Evolutionary conservation across 2,888 invertebrate species (phyloP), one percentile per base, ranked within the genome.

Genomic region (Thelaira solivaga): DNA sequence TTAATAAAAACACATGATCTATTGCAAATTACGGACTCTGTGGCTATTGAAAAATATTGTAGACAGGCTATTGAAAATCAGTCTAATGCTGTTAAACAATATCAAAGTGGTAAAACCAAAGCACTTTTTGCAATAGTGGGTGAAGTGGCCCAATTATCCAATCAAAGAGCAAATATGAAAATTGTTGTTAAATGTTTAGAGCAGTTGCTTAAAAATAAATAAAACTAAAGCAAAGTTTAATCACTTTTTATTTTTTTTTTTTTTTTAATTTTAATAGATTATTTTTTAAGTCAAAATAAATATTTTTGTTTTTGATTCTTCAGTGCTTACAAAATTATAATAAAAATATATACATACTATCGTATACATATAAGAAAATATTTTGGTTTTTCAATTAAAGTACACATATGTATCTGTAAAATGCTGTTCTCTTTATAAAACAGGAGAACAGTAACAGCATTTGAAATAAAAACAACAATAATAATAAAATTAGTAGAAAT

Each of bases 51-150:
- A 61, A 88, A 90, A 80, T 86, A 92, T 43, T 96, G 96, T 85
- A 82, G 87, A 59, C 88, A 91, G 82, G 90, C 93, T 0, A 87
- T 96, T 29, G 85, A 91, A 11, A 91, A 92, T 76, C 94, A 95
- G 88, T 90, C 92, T 10, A 92, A 93, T 85, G 85, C 93, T 64
- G 93, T 94, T 1, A 89, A 91, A 78, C 90, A 92, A 81, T 95
- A 93, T 84, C 92, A 91, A 85, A 89, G 89, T 8, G 95, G 95
- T 4, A 95, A 95, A 88, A 87, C 86, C 0, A 94, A 94, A 89
- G 91, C 93, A 7, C 91, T 94, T 51, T 92, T 91, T 83, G 92
- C 92, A 29, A 90, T 96, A 75, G 86, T 93, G 75, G 93, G 92
- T 11, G 89, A 91, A 84, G 89, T 94, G 61, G 90, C 90, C 65